Evolutionary conservation across 2,113 vertebrate genomes (phyloP), one percentile per base, ranked within the genome.

Genomic region (cattle (Bos taurus)): DNA sequence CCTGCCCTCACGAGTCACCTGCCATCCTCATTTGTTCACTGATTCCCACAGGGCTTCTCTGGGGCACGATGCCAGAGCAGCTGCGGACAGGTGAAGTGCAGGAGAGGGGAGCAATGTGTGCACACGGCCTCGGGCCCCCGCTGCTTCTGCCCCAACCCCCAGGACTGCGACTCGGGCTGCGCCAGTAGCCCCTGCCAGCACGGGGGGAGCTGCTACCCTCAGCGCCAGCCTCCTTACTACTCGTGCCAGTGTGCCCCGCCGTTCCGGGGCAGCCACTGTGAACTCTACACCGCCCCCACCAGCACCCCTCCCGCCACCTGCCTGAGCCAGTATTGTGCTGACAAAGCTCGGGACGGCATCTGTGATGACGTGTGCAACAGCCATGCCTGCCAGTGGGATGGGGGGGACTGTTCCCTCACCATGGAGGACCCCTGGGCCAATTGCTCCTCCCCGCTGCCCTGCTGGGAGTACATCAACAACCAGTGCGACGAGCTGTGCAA

Each of bases 351-450:
- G 8, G 99, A 99, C 54, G 97, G 97, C 14, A 97, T 99, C 85
- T 99, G 99, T 5, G 99, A 99, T 33, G 98, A 98, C 1, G 99
- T 99, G 94, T 99, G 99, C 92, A 99, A 99, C 98, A 99, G 99
- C 86, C 98, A 99, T 0, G 99, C 99, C 9, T 99, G 99, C 97
- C 98, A 99, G 95, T 99, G 99, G 99, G 99, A 99, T 0, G 99
- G 99, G 28, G 99, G 99, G 0, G 99, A 99, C 99, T 99, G 99
- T 89, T 99, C 99, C 1, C 99, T 99, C 89, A 99, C 98, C 90
- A 98, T 99, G 99, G 93, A 98, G 88, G 89, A 99, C 92, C 99
- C 99, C 17, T 99, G 99, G 99, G 96, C 97, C 88, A 99, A 99
- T 98, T 99, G 99, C 97, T 98, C 98, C 3, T 98, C 99, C 71